These are phyloP conservation scores for Coturnix japonica DNA, from an alignment of 2,113 vertebrate species.

Conservation along the genomic window DNA sequence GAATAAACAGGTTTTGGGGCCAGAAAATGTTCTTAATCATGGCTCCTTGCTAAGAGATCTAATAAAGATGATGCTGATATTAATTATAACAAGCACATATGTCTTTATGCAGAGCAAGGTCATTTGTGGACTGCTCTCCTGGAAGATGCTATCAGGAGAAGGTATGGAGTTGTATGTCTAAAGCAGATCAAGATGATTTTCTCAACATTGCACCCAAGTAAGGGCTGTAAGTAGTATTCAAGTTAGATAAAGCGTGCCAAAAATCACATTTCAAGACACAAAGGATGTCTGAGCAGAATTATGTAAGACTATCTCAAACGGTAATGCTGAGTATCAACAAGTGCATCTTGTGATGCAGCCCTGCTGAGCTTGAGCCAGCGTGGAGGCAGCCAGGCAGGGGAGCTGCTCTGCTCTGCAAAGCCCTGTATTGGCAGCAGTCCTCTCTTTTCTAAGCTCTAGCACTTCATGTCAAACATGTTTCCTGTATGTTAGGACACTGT, in stretches of 20 bases:
- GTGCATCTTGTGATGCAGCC: background rate
- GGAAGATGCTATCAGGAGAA: background rate
- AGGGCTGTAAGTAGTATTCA: background rate
- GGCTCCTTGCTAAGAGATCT: background rate
- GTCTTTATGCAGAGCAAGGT: background rate
- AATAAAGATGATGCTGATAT: background rate
- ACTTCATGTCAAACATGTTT: background rate
- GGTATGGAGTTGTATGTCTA: background rate
- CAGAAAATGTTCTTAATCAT: background rate
- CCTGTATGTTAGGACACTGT: rapidly evolving
- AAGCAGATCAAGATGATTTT: background rate
- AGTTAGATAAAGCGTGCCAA: background rate
- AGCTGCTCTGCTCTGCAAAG: background rate
- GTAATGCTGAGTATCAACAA: rapidly evolving
- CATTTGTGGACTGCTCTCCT: background rate
- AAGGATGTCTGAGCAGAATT: background rate
- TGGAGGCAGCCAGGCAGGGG: background rate
- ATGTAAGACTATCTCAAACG: background rate
- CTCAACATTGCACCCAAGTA: background rate
- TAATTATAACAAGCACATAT: background rate
- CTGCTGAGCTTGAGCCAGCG: rapidly evolving
- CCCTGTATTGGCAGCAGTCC: background rate
- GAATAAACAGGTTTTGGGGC: background rate
- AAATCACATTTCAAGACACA: background rate
- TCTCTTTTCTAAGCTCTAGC: background rate